Base-by-base conservation (phyloP, 2,888 invertebrate species). In the Craniophora ligustri region DNA sequence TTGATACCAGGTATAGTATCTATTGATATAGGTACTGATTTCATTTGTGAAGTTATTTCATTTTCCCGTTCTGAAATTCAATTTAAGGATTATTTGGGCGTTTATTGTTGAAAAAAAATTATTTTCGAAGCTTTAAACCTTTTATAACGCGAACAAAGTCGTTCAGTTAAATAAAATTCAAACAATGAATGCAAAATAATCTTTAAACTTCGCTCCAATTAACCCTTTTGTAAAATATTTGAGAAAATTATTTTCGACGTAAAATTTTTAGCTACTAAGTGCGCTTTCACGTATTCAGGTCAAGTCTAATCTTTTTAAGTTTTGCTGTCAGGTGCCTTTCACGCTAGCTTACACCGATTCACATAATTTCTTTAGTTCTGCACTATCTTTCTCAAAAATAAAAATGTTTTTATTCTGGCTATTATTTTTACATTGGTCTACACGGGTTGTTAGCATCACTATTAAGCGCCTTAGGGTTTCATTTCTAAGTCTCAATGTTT, bases 291-390 rank as follows among this genome's bases (percentile, higher is more conserved):
- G 21, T 39, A 65, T 45, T 32, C 15, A 54, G 42, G 67, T 47
- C 67, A 53, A 44, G 23, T 19, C 31, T 47, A 18, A 47, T 60
- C 10, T 54, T 53, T 65, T 44, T 23, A 41, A 39, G 26, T 32
- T 28, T 51, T 18, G 14, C 21, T 31, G 34, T 42, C 34, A 48
- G 49, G 66, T 58, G 54, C 47, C 54, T 53, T n/a, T 60, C 46
- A 63, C 40, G 28, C 5, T 30, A 23, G 18, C 23, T 28, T 26
- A 35, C 42, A 32, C 31, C 10, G 34, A 51, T 35, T 26, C 15
- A 6, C 23, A 23, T 41, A 19, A 28, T 46, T 42, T 34, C 3
- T 19, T 59, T 18, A 6, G 4, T 35, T 34, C 35, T 5, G 4
- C 8, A 44, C 8, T 10, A 18, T 21, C 11, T 50, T n/a, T 58